Conservation (phyloP, 92 coral and sea anemone species). For the Porites lobata region DNA sequence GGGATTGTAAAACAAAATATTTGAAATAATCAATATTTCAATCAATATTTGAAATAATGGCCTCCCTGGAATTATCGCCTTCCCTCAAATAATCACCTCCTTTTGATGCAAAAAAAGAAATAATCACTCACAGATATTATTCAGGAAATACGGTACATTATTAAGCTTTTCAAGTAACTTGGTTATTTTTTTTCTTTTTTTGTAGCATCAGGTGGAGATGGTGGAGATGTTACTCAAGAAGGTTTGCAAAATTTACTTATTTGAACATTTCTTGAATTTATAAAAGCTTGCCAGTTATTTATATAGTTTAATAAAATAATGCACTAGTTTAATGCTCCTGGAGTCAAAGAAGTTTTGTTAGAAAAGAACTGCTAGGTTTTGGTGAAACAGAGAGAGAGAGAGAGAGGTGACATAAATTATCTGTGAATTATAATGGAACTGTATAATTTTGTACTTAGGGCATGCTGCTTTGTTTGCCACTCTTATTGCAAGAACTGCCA, state of each 20-base stretch:
- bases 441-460: slow-evolving; percentile 53
- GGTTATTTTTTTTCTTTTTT: not conserved
- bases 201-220: slow-evolving; percentile 67
- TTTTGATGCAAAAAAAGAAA: too few relatives aligned
- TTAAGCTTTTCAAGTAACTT: not conserved
- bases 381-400: not conserved
- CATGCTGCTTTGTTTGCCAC: slow-evolving; percentile 97
- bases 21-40: too few relatives aligned
- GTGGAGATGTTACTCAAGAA: slow-evolving; percentile 79
- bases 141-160: too few relatives aligned
- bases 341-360: too few relatives aligned
- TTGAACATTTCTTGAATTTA: not conserved
- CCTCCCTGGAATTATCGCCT: too few relatives aligned
- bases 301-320: too few relatives aligned
- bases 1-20: too few relatives aligned
- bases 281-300: not conserved
- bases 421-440: not conserved
- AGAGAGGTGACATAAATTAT: not conserved
- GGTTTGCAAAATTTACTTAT: slow-evolving; percentile 46
- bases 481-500: slow-evolving; percentile 92
- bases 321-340: too few relatives aligned
- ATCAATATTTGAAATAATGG: too few relatives aligned
- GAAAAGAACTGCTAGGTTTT: too few relatives aligned
- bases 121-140: too few relatives aligned
- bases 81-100: too few relatives aligned